Base-by-base conservation (phyloP, 2,797 vertebrate species). In the Bovichtus diacanthus region DNA sequence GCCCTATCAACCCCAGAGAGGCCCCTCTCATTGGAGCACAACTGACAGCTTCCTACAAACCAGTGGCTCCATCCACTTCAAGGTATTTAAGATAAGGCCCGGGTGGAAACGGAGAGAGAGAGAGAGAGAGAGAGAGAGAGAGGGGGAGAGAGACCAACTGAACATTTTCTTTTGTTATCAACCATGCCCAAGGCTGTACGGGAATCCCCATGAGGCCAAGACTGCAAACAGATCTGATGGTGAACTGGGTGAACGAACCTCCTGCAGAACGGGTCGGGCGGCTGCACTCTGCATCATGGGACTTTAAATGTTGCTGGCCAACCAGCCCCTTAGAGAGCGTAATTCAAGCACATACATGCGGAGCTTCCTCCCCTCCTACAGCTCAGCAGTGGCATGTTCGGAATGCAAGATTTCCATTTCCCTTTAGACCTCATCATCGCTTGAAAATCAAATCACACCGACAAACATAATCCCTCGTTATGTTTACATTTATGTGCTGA, bases 41-140 rank as follows among this genome's bases (percentile, higher is more conserved):
- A 46, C 88, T 75, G 86, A 92, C 85, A 90, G 89, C 80, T 87
- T 83, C 84, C 72, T 72, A 53, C 89, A 85, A 76, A 86, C 87
- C 78, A 72, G 49, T 46, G 74, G 72, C 84, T 87, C 76, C 76
- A 78, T 88, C 68, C 77, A 79, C 86, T 85, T 88, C 74, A 75
- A 87, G 80, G 84, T 87, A 74, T 90, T 92, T 91, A 85, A 89
- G 85, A 88, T 90, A 92, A 91, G 85, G 79, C 78, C 74, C 39
- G 21, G 49, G 72, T 84, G 80, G 76, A 83, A 74, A 87, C 59
- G 60, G 56, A 60, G 71, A 63, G 61, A 54, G 59, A 50, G 63
- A 19, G 46, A 43, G 54, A 2, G 15, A 18, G 71, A 63, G 61
- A 54, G 59, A 50, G 63, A 19, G 46, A 43, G 54, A 2, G 15